A percentile compares a stretch with the other conserved stretches of the same genome.
These are phyloP conservation scores for Ophonus ardosiacus DNA, from an alignment of 2,888 invertebrate genomes.

Conservation along the genomic window DNA sequence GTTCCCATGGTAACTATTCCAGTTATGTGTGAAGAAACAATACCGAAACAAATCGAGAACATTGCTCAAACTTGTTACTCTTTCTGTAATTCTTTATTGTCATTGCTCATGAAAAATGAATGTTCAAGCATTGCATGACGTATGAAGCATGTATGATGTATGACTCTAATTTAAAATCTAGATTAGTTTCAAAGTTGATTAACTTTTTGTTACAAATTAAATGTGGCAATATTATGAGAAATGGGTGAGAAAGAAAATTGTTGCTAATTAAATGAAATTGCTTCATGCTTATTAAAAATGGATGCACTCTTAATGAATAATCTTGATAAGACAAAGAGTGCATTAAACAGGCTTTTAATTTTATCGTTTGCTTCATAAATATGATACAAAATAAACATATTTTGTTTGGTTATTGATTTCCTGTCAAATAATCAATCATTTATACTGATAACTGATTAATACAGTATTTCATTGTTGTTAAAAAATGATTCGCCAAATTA, in stretches of 20 bases:
- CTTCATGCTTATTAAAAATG: background rate
- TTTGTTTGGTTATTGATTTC: conserved; percentile 16
- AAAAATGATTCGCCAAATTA: no score
- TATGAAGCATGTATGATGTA: conserved; percentile 8
- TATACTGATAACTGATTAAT: background rate
- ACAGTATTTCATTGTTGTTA: background rate
- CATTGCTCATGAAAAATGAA: background rate
- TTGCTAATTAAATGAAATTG: background rate
- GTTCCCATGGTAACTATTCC: conserved; percentile 15
- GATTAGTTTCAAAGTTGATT: background rate
- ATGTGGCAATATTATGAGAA: conserved; percentile 13
- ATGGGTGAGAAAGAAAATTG: background rate
- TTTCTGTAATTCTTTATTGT: conserved; percentile 8
- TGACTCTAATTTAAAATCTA: conserved; percentile 3
- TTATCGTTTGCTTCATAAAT: conserved; percentile 12
- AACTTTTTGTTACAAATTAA: conserved; percentile 23
- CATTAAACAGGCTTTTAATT: background rate
- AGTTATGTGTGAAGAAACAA: conserved; percentile 36
- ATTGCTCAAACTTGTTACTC: conserved; percentile 11
- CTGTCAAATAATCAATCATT: conserved; percentile 15
- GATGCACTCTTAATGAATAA: background rate
- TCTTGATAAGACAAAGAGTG: background rate
- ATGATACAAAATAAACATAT: background rate
- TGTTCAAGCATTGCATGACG: conserved; percentile 36
- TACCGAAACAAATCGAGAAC: conserved; percentile 27